These are phyloP conservation scores for Harpagoxenus sublaevis DNA, from an alignment of 2,888 invertebrate species.

Conservation along the genomic window DNA sequence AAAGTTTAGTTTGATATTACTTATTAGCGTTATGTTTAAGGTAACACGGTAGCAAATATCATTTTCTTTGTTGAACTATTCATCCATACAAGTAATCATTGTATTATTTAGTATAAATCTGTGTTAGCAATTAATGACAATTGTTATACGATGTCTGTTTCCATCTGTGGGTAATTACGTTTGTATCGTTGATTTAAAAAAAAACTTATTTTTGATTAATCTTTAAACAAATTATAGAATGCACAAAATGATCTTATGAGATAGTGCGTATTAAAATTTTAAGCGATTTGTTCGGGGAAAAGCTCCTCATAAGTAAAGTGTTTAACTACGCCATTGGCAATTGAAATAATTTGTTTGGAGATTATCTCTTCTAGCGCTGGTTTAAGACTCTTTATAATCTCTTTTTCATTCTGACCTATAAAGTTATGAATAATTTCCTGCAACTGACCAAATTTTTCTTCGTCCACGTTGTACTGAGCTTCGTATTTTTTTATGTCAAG, in stretches of 20 bases:
- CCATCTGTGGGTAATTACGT: neutral
- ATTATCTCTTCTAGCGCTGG: slow-evolving; percentile 83
- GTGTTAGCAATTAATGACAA: neutral
- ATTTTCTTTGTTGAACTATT: neutral
- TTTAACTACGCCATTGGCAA: slow-evolving; percentile 81
- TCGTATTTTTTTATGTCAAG: slow-evolving; percentile 74
- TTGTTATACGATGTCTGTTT: neutral
- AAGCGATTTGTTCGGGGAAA: slow-evolving; percentile 75
- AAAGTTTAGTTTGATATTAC: neutral
- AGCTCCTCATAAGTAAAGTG: slow-evolving; percentile 83
- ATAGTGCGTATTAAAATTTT: neutral
- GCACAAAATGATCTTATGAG: neutral
- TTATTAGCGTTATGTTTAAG: neutral
- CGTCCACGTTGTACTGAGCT: slow-evolving; percentile 61
- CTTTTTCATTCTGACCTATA: slow-evolving; percentile 79
- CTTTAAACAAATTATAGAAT: neutral
- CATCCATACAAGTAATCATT: neutral
- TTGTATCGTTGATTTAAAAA: neutral
- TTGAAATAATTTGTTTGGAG: slow-evolving; percentile 75
- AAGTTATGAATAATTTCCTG: slow-evolving; percentile 75
- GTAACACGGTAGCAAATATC: neutral
- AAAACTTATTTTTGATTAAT: neutral
- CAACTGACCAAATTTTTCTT: slow-evolving; percentile 68
- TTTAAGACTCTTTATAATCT: slow-evolving; percentile 80
- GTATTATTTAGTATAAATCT: neutral